These are phyloP conservation scores for Oryzaephilus surinamensis DNA, from an alignment of 1,140 invertebrate species.

Conservation along the genomic window DNA sequence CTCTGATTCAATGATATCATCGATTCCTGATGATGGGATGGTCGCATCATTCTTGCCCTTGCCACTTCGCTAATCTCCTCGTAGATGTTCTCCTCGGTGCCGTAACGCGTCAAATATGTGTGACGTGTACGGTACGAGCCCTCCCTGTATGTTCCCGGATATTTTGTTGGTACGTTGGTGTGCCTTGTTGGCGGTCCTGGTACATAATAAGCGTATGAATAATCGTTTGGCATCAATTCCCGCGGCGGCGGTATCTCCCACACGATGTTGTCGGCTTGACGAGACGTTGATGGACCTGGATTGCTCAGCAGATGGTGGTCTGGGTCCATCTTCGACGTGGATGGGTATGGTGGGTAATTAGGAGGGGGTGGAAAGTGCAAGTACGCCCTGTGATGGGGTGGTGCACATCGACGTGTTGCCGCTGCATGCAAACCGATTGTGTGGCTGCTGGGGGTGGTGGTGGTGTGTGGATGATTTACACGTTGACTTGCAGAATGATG, in stretches of 20 bases:
- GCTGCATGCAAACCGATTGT: conserved; percentile 6
- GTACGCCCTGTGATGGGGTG: conserved; percentile 32
- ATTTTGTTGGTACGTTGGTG: conserved; percentile 45
- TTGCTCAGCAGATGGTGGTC: conserved; percentile 14
- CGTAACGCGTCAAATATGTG: conserved; percentile 66
- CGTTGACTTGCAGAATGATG: too few species aligned
- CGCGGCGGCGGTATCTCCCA: conserved; percentile 12
- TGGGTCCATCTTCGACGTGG: conserved; percentile 19
- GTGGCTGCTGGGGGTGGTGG: conserved; percentile 8
- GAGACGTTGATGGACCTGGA: conserved; percentile 22
- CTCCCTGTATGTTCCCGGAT: conserved; percentile 41
- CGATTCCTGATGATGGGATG: conserved; percentile 11
- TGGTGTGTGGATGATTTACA: conserved; percentile 8
- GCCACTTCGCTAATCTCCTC: conserved; percentile 67
- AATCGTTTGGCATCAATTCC: conserved; percentile 41
- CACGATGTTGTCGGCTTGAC: conserved; percentile 11
- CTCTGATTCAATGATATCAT: conserved; percentile 49
- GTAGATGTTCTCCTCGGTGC: conserved; percentile 78
- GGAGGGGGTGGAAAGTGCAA: conserved; percentile 45
- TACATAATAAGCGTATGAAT: conserved; percentile 71
- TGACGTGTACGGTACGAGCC: conserved; percentile 39
- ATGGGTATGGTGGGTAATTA: conserved; percentile 37
- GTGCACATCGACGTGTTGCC: conserved; percentile 10
- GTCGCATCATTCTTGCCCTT: conserved; percentile 28
- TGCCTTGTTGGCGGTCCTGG: conserved; percentile 44